phyloP scores from a whole-genome alignment of 2,113 vertebrate genomes.

The Oncorhynchus masou region DNA sequence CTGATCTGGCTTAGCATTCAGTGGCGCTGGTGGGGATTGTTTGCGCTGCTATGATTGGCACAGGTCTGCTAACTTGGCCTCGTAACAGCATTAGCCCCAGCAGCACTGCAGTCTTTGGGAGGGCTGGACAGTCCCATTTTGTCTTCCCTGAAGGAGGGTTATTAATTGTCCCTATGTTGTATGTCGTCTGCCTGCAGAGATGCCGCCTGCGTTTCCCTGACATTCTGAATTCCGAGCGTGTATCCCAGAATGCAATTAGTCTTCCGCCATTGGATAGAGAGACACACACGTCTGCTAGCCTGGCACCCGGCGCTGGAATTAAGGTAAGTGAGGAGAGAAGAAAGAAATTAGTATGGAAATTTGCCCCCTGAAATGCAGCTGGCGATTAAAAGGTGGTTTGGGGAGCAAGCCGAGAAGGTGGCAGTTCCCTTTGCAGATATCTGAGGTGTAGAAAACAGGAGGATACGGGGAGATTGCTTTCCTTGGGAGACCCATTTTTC shows the following conservation, averaged over 20 bases:
- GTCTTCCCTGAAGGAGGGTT: conserved; percentile 59
- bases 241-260: conserved; percentile 75
- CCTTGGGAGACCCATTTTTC: conserved; percentile 63
- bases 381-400: conserved; percentile 71
- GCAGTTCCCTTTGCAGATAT: conserved; percentile 67
- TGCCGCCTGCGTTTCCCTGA: conserved; percentile 36
- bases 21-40: conserved; percentile 60
- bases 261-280: conserved; percentile 70
- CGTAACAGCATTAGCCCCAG: conserved; percentile 62
- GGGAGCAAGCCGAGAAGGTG: conserved; percentile 63
- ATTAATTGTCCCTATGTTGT: conserved; percentile 70
- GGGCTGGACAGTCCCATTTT: conserved; percentile 60
- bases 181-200: conserved; percentile 56
- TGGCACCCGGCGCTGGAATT: conserved; percentile 61
- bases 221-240: conserved; percentile 68
- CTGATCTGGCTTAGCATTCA: conserved; percentile 71
- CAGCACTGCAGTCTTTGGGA: conserved; percentile 52
- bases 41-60: conserved; percentile 66
- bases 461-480: conserved; percentile 66
- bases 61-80: conserved; percentile 66
- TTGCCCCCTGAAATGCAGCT: conserved; percentile 69
- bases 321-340: conserved; percentile 58
- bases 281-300: conserved; percentile 65
- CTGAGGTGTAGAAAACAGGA: conserved; percentile 47
- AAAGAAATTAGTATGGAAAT: conserved; percentile 80